phyloP scores from a whole-genome alignment of 2,113 vertebrate species.

The Nothoprocta perdicaria region DNA sequence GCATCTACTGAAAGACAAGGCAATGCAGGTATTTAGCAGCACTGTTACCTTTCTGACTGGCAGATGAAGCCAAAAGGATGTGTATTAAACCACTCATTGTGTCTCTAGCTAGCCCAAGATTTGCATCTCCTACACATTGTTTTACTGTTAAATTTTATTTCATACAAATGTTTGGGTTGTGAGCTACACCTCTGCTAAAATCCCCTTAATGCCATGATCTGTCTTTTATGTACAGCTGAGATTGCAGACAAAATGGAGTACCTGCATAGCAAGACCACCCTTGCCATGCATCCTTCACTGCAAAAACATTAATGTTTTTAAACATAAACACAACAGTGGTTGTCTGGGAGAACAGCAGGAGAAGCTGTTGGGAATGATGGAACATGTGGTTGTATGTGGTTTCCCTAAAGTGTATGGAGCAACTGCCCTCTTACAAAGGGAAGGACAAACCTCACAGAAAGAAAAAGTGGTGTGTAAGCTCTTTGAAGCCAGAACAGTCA shows the following conservation, averaged over 20 bases:
- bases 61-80: background rate
- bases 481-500: background rate
- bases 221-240: background rate
- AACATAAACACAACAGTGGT: no score
- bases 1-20: background rate
- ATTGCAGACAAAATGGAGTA: background rate
- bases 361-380: background rate
- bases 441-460: background rate
- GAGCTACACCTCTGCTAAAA: background rate
- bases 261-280: background rate
- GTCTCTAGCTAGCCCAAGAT: background rate
- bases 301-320: background rate
- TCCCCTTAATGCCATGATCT: background rate
- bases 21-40: background rate
- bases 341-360: background rate
- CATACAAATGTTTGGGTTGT: background rate
- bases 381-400: fast-evolving
- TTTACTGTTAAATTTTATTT: background rate
- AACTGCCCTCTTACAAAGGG: background rate
- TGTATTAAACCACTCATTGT: background rate
- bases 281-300: background rate
- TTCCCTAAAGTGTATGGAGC: background rate
- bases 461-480: background rate
- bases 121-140: background rate
- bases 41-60: background rate